Evolutionary conservation across 35 echinoderm and acorn worm genomes (phyloP), one percentile per base, ranked within the genome.

Genomic region (Heliocidaris tuberculata): DNA sequence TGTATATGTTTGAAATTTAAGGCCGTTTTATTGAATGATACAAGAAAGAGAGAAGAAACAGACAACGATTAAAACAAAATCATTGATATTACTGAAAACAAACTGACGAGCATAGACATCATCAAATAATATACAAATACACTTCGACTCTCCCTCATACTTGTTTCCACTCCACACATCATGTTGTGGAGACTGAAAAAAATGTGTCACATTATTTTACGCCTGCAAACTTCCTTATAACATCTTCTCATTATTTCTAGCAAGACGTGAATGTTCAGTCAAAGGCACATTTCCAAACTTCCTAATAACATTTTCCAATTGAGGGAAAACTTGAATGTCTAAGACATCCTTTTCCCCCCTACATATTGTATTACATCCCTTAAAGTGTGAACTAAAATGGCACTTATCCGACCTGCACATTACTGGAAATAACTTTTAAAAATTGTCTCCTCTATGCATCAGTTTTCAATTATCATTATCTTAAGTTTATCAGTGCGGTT

Each of bases 171-270:
- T 27, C 27, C 17, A n/a, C 21, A 21, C 65, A 78, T 78, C 21
- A 21, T n/a, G 65, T 78, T 78, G 65, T 78, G 12, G 7, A n/a
- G 19, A 7, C 15, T 19, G 27, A 42, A 42, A 42, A 42, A 42
- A 7, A n/a, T 19, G 19, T 7, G 27, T 19, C 65, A n/a, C 17
- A 1, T 78, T 78, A 21, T 27, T n/a, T 19, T 78, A 7, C 65
- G 65, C 65, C 65, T 78, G 27, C 65, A 78, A n/a, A 78, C 17
- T 78, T 78, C 65, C 65, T 78, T 78, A 78, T 78, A 78, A 78
- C 65, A 78, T 78, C 27, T 78, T 19, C 65, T n/a, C n/a, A n/a
- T 78, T 27, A 7, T 42, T 42, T 1, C 0, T 7, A 78, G 21
- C 65, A 78, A 78, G 27, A 7, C 27, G 15, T 78, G 65, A n/a